Percentiles rank a stretch among this genome's conserved stretches.
Evolutionary conservation across 2,888 invertebrate species (phyloP).

Genomic region (Lapara coniferarum): DNA sequence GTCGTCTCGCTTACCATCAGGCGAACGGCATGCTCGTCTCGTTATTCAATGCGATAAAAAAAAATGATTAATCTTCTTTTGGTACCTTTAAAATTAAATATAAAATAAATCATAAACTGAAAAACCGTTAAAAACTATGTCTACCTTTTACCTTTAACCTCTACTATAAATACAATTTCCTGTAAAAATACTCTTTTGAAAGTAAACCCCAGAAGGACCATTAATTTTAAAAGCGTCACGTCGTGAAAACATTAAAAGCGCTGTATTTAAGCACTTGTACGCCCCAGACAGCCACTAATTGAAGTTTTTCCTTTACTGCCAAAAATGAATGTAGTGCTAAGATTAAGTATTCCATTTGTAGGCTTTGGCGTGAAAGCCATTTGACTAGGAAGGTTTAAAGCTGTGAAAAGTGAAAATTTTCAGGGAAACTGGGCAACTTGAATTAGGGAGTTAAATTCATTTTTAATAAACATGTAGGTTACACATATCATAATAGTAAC

Average conservation of each 20-base stretch:
- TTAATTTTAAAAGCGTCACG: slow-evolving; percentile 7
- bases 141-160: neutral
- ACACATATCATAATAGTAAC: too few species aligned
- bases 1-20: too few species aligned
- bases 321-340: slow-evolving; percentile 32
- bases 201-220: neutral
- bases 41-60: too few species aligned
- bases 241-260: neutral
- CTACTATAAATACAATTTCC: neutral
- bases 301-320: slow-evolving; percentile 44
- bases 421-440: neutral
- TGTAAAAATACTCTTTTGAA: neutral
- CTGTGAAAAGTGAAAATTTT: neutral
- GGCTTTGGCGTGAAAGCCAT: slow-evolving; percentile 4
- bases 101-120: too few species aligned
- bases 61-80: too few species aligned
- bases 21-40: too few species aligned
- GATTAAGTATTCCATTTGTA: neutral
- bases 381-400: neutral
- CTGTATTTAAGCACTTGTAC: slow-evolving; percentile 5
- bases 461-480: too few species aligned
- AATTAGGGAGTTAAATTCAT: too few species aligned
- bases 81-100: too few species aligned
- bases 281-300: slow-evolving; percentile 43
- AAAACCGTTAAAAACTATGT: too few species aligned